Conservation (phyloP, 92 coral and sea anemone species). For the Virgularia gustaviana region DNA sequence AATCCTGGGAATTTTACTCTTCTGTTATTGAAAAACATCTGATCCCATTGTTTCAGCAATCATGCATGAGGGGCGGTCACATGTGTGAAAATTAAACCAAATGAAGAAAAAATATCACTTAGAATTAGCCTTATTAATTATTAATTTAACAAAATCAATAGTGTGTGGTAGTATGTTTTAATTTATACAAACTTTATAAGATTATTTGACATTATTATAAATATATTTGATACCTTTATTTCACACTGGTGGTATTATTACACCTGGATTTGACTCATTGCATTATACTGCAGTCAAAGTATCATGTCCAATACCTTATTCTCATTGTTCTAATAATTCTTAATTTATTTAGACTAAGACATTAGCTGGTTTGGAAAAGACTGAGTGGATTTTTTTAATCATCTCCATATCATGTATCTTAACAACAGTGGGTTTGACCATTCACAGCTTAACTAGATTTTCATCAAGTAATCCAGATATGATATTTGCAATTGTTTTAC, state of each 20-base stretch:
- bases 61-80: no score
- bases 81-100: no score
- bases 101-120: no score
- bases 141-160: no score
- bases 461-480: slow-evolving; percentile 49
- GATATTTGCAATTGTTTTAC: slow-evolving; percentile 77
- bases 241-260: background rate
- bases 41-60: no score
- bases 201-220: background rate
- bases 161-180: no score
- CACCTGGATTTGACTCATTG: background rate
- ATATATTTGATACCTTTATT: background rate
- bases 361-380: slow-evolving; percentile 72
- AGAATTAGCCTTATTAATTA: no score
- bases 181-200: no score
- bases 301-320: background rate
- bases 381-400: slow-evolving; percentile 68
- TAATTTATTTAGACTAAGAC: slow-evolving; percentile 52
- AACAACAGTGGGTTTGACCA: slow-evolving; percentile 66
- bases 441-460: slow-evolving; percentile 49
- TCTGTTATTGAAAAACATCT: no score
- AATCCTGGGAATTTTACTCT: no score
- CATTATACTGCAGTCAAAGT: background rate
- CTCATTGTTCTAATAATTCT: background rate
- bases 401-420: slow-evolving; percentile 61